These are phyloP conservation scores for Apodemus sylvaticus DNA, from an alignment of 2,113 vertebrate genomes.

Conservation along the genomic window DNA sequence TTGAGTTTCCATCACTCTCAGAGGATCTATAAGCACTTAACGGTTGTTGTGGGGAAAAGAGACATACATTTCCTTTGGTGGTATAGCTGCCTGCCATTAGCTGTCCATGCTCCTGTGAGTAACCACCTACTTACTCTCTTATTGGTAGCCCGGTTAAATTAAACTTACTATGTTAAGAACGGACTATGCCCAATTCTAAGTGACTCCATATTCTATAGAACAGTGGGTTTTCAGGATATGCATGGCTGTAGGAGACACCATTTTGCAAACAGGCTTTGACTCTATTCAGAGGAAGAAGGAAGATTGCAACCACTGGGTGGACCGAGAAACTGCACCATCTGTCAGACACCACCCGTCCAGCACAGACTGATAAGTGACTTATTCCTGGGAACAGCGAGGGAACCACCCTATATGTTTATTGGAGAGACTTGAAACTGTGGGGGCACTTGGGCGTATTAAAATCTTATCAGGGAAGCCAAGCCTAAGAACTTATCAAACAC, in stretches of 20 bases:
- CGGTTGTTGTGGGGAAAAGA: neutral
- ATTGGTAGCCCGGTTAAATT: neutral
- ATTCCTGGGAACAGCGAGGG: neutral
- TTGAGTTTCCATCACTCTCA: neutral
- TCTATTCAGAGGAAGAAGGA: neutral
- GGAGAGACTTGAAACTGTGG: neutral
- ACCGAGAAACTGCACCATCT: neutral
- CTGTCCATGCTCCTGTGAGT: neutral
- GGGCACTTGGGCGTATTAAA: neutral
- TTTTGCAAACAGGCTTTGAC: neutral
- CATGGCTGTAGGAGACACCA: neutral
- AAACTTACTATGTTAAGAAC: neutral
- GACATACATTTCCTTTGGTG: neutral
- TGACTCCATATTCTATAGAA: neutral
- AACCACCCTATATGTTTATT: neutral
- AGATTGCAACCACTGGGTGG: neutral
- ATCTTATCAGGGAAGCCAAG: neutral
- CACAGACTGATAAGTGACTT: neutral
- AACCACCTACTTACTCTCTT: neutral
- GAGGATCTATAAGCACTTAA: neutral
- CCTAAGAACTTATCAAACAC: neutral
- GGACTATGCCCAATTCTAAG: neutral
- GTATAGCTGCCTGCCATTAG: neutral
- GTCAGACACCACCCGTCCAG: neutral
- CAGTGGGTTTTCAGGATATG: neutral